Evolutionary conservation across 2,888 invertebrate species (phyloP).

Genomic region (Brenthis daphne): DNA sequence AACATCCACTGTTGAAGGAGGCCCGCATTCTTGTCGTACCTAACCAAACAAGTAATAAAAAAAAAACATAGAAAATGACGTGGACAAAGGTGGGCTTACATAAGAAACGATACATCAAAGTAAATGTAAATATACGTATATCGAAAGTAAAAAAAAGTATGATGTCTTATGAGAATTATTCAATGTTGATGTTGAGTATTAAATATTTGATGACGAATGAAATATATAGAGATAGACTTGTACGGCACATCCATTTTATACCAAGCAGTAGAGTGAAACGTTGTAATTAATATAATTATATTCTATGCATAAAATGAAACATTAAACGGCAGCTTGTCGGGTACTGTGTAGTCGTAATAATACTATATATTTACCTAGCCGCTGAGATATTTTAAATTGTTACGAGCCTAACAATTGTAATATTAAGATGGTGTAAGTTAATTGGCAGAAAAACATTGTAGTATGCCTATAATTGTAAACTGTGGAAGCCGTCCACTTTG

Average conservation of each 20-base stretch:
- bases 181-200: too few relatives aligned
- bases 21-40: slow-evolving; percentile 74
- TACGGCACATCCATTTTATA: neutral
- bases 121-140: too few relatives aligned
- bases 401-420: slow-evolving; percentile 10
- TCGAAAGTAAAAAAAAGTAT: too few relatives aligned
- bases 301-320: neutral
- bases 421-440: slow-evolving; percentile 25
- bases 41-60: slow-evolving; percentile 39
- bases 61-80: too few relatives aligned
- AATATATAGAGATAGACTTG: neutral
- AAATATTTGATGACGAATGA: neutral
- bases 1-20: slow-evolving; percentile 61
- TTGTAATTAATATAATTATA: slow-evolving; percentile 1
- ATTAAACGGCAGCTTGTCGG: neutral
- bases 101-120: neutral
- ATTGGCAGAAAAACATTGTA: slow-evolving; percentile 33
- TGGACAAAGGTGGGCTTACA: neutral
- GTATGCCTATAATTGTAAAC: slow-evolving; percentile 26
- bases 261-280: neutral
- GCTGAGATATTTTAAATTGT: slow-evolving; percentile 24
- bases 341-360: neutral
- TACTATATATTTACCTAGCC: slow-evolving; percentile 1
- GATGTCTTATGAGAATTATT: too few relatives aligned
- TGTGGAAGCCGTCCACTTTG: slow-evolving; percentile 20